These are phyloP conservation scores for Sciaenops ocellatus DNA, from an alignment of 2,797 vertebrate genomes.

Conservation along the genomic window DNA sequence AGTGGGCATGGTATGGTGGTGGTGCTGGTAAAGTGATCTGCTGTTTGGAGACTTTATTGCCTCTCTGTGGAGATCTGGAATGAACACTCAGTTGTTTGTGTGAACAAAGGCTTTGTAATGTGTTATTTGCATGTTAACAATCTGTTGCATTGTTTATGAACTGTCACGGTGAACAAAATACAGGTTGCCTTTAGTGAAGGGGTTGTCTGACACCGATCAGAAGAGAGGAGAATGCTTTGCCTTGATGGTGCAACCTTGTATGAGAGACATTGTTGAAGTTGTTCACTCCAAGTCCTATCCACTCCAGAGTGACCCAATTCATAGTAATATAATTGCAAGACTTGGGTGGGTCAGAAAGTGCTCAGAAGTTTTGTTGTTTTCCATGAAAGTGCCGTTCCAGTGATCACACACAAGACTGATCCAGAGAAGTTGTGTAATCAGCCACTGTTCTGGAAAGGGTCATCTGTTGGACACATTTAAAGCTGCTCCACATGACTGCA, in stretches of 20 bases:
- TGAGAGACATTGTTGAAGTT: constrained; percentile 21
- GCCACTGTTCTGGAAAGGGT: constrained; percentile 69
- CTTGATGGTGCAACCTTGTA: constrained; percentile 32
- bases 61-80: constrained; percentile 68
- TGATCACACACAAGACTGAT: constrained; percentile 52
- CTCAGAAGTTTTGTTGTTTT: constrained; percentile 46
- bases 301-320: constrained; percentile 12
- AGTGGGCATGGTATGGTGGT: constrained; percentile 1
- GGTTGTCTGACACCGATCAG: constrained; percentile 12
- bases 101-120: constrained; percentile 67
- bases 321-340: constrained; percentile 24
- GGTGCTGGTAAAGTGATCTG: constrained; percentile 14
- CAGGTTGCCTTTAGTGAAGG: constrained; percentile 61
- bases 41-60: constrained; percentile 50
- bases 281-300: background rate
- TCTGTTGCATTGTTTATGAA: constrained; percentile 62
- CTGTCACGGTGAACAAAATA: constrained; percentile 46
- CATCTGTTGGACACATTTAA: constrained; percentile 64
- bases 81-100: constrained; percentile 63
- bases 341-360: constrained; percentile 37
- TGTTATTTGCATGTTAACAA: constrained; percentile 66
- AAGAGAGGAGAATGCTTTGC: constrained; percentile 34
- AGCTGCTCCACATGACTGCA: constrained; percentile 67
- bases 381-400: constrained; percentile 48
- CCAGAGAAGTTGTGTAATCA: constrained; percentile 66